Conservation (phyloP, 30 jellyfish, hydroid and myxozoan genomes). For the Haliclystus octoradiatus region DNA sequence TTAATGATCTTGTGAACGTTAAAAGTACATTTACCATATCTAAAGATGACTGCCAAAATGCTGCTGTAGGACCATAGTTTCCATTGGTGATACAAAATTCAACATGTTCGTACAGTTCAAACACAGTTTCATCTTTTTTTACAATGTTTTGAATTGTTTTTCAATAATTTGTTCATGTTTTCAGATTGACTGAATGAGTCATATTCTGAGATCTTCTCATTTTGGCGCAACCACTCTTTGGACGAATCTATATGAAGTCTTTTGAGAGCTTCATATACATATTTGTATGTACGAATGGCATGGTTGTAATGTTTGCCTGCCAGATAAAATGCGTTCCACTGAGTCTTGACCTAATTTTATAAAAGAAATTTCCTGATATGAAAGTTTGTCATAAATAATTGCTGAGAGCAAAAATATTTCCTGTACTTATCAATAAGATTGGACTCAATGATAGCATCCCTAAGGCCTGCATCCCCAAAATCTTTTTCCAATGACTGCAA, state of each 20-base stretch:
- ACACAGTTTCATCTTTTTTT: no score
- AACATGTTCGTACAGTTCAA: no score
- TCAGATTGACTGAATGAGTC: no score
- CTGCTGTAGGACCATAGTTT: constrained; percentile 3
- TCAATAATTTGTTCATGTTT: no score
- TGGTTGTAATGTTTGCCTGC: constrained; percentile 28
- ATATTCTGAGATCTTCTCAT: no score
- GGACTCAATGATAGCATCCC: constrained; percentile 16
- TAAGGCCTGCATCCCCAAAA: constrained; percentile 36
- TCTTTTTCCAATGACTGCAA: constrained; percentile 38
- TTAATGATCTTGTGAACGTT: constrained; percentile 7
- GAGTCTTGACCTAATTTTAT: not conserved
- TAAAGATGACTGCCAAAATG: constrained; percentile 17
- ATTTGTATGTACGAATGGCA: constrained; percentile 12
- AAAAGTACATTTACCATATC: constrained; percentile 14
- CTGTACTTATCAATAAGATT: not conserved
- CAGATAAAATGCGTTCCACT: not conserved
- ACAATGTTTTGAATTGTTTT: no score
- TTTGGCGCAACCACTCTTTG: not conserved
- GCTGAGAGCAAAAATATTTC: not conserved
- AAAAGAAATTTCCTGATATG: not conserved
- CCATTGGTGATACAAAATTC: no score
- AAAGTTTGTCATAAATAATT: no score
- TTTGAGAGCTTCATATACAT: constrained; percentile 6
- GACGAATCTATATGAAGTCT: constrained; percentile 3